phyloP scores from a whole-genome alignment of 2,888 invertebrate species.

The Pyrrhia umbra region DNA sequence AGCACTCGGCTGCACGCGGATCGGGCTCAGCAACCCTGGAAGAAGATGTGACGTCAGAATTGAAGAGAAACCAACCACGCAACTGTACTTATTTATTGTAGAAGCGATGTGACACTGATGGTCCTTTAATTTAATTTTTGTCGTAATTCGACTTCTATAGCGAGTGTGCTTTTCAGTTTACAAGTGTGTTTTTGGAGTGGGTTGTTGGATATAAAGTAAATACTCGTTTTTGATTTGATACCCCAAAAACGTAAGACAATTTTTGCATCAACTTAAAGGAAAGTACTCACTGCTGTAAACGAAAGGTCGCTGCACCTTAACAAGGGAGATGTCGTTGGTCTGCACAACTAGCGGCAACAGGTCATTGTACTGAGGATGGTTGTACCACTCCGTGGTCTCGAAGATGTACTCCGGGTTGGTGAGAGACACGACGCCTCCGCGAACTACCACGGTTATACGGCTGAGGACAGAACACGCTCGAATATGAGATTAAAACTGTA shows the following conservation, averaged over 20 bases:
- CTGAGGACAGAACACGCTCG: slow-evolving; percentile 57
- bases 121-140: too few relatives aligned
- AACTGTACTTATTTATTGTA: too few relatives aligned
- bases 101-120: too few relatives aligned
- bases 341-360: slow-evolving; percentile 70
- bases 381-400: slow-evolving; percentile 77
- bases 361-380: slow-evolving; percentile 77
- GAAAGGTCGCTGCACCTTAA: slow-evolving; percentile 69
- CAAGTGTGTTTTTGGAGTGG: too few relatives aligned
- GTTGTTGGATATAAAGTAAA: too few relatives aligned
- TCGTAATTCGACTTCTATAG: too few relatives aligned
- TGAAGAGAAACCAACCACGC: neutral
- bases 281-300: slow-evolving; percentile 71
- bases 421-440: slow-evolving; percentile 76
- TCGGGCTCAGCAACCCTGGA: slow-evolving; percentile 72
- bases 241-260: too few relatives aligned
- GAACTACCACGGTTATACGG: slow-evolving; percentile 72
- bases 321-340: slow-evolving; percentile 78
- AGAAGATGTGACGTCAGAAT: neutral
- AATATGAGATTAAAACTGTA: too few relatives aligned
- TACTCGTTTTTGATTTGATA: too few relatives aligned
- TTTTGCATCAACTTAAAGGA: too few relatives aligned
- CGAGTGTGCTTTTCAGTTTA: too few relatives aligned
- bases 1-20: slow-evolving; percentile 73
- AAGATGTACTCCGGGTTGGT: slow-evolving; percentile 71